Conservation (phyloP, 2,888 invertebrate genomes). For the Troilus luridus region DNA sequence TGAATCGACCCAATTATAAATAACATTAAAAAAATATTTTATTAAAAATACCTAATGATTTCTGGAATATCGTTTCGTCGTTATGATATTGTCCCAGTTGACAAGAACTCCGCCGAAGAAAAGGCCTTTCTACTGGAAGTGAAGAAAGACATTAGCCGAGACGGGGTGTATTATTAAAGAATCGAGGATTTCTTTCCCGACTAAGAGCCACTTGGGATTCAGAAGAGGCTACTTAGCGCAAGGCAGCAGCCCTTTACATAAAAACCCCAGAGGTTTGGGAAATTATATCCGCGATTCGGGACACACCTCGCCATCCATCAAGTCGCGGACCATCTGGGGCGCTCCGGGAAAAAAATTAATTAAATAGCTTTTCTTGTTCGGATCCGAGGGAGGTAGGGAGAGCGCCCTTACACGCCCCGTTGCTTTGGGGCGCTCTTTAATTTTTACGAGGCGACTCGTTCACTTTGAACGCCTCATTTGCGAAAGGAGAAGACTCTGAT, state of each 20-base stretch:
- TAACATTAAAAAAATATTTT: too few species aligned
- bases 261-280: slow-evolving; percentile 46
- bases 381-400: not conserved
- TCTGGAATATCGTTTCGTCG: not conserved
- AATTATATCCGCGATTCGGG: slow-evolving; percentile 52
- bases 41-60: too few species aligned
- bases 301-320: slow-evolving; percentile 49
- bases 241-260: slow-evolving; percentile 26
- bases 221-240: slow-evolving; percentile 51
- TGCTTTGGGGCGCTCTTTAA: slow-evolving; percentile 64
- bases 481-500: slow-evolving; percentile 22
- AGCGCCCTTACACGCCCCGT: slow-evolving; percentile 59
- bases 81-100: not conserved
- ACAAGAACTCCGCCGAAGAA: not conserved
- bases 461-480: slow-evolving; percentile 50
- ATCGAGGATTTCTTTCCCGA: slow-evolving; percentile 38
- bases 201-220: slow-evolving; percentile 57
- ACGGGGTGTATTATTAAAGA: slow-evolving; percentile 50
- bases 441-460: slow-evolving; percentile 65
- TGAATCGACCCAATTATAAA: too few species aligned
- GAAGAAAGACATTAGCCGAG: slow-evolving; percentile 4
- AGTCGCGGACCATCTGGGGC: slow-evolving; percentile 57
- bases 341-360: slow-evolving; percentile 67
- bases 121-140: not conserved
- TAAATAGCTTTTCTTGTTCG: slow-evolving; percentile 66